Conservation (phyloP, 1,140 invertebrate species). For the Scaptodrosophila lebanonensis region DNA sequence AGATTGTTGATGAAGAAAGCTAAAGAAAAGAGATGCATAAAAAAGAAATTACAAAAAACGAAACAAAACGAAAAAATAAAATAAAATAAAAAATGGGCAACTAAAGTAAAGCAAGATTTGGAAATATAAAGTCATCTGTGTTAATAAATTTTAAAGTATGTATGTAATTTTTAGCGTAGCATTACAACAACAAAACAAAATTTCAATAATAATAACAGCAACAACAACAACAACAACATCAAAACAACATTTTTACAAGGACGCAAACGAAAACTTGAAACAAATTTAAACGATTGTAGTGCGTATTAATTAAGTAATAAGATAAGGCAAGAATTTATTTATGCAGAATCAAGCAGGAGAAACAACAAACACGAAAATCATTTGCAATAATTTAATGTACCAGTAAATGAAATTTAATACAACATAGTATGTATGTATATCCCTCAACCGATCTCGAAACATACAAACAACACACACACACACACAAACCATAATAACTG, state of each 20-base stretch:
- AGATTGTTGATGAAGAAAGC: slow-evolving; percentile 22
- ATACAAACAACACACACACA: no score
- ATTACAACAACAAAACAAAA: slow-evolving; percentile 49
- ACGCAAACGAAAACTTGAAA: slow-evolving; percentile 12
- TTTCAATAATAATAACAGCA: slow-evolving; percentile 28
- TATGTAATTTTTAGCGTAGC: slow-evolving; percentile 71
- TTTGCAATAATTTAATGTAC: no score
- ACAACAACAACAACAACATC: no score
- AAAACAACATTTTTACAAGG: slow-evolving; percentile 28
- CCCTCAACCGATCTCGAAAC: no score
- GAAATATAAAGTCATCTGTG: slow-evolving; percentile 77
- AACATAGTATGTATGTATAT: no score
- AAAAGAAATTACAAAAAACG: slow-evolving; percentile 25
- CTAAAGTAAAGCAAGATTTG: slow-evolving; percentile 41
- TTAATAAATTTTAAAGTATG: slow-evolving; percentile 77
- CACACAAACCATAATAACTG: no score
- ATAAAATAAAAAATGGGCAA: slow-evolving; percentile 24
- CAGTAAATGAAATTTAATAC: no score
- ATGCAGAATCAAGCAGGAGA: no score
- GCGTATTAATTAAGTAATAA: no score
- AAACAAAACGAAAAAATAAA: slow-evolving; percentile 39
- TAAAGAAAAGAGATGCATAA: slow-evolving; percentile 25
- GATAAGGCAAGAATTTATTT: no score
- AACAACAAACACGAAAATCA: no score
- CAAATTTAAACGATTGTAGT: no score